Conservation (phyloP, 2,888 invertebrate species). For the Apoda limacodes region DNA sequence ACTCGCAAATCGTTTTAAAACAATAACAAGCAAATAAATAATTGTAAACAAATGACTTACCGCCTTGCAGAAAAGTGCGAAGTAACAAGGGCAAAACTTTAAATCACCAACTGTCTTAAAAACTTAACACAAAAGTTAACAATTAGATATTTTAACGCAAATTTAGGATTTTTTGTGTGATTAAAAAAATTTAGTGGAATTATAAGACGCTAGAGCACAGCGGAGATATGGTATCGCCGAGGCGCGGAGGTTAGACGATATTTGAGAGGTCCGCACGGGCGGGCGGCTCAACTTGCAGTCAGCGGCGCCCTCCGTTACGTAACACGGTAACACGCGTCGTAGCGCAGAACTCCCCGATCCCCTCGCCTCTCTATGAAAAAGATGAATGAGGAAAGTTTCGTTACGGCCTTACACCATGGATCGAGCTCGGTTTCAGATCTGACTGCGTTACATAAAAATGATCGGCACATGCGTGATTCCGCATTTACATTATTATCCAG, state of each 20-base stretch:
- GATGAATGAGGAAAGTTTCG: conserved; percentile 67
- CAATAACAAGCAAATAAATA: no score
- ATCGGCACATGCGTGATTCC: conserved; percentile 49
- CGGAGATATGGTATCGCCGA: conserved; percentile 16
- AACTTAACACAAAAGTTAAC: no score
- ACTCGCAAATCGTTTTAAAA: no score
- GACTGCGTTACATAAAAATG: conserved; percentile 51
- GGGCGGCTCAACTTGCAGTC: conserved; percentile 41
- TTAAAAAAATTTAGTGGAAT: conserved; percentile 12
- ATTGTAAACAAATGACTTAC: no score
- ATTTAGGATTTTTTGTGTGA: no score
- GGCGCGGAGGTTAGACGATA: conserved; percentile 20
- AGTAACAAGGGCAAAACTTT: no score
- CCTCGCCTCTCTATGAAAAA: conserved; percentile 61
- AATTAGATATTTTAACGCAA: no score
- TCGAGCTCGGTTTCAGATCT: conserved; percentile 44
- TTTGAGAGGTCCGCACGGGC: conserved; percentile 35
- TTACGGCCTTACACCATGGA: conserved; percentile 58
- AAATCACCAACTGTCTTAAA: no score
- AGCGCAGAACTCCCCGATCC: conserved; percentile 49
- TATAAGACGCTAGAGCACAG: conserved; percentile 9
- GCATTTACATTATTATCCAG: no score
- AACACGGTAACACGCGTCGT: conserved; percentile 51
- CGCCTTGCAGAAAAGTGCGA: no score
- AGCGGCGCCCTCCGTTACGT: conserved; percentile 33